A percentile compares a stretch with the other conserved stretches of the same genome.
Evolutionary conservation across 2,113 vertebrate species (phyloP).

Genomic region (Oceanodroma tethys): DNA sequence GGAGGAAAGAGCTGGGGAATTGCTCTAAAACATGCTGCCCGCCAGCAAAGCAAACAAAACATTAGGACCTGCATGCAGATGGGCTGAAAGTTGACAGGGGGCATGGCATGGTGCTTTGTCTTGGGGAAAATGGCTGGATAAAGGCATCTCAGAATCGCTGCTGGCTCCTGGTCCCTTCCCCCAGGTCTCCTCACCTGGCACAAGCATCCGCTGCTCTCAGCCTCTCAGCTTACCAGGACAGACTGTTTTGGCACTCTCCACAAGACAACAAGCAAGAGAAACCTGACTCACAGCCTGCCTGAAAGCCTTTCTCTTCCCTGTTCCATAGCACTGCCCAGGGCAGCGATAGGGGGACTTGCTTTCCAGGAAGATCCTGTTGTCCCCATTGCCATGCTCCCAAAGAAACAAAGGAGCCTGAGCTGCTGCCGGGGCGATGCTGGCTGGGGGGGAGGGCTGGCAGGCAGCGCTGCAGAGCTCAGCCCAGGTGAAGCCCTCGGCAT

Average conservation of each 20-base stretch:
- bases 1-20: not conserved
- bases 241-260: not conserved
- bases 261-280: not conserved
- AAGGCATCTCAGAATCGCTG: not conserved
- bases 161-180: not conserved
- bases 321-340: not conserved
- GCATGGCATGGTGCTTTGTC: not conserved
- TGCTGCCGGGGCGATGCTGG: not conserved
- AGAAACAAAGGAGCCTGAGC: not conserved
- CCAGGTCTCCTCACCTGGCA: not conserved
- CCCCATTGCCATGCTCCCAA: not conserved
- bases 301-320: not conserved
- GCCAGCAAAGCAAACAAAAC: not conserved
- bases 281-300: not conserved
- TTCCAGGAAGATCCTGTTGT: not conserved
- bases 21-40: not conserved
- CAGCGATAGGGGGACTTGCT: not conserved
- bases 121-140: not conserved
- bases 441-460: not conserved
- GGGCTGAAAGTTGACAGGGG: not conserved
- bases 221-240: too few relatives aligned
- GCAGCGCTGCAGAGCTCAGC: not conserved
- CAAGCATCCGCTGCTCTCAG: not conserved
- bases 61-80: not conserved
- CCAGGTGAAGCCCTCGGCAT: not conserved